These are phyloP conservation scores for Phyllotis vaccarum DNA, from an alignment of 2,797 vertebrate genomes.

Conservation along the genomic window DNA sequence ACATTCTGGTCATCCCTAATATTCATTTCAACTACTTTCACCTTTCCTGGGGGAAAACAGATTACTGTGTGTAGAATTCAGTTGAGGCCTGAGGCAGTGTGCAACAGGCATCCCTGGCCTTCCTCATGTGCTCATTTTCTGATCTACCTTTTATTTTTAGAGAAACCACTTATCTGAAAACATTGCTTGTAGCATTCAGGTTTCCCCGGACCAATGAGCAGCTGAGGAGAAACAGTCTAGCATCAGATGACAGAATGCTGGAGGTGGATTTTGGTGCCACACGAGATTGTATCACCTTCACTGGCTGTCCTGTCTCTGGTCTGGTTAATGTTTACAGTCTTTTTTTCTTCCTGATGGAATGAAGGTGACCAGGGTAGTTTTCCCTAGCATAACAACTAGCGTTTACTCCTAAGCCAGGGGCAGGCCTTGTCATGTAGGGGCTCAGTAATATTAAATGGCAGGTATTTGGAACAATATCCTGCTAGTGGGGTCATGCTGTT, in stretches of 20 bases:
- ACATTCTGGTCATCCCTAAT: neutral
- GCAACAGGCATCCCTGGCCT: neutral
- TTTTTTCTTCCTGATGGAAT: neutral
- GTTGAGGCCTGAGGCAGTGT: neutral
- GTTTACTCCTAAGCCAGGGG: neutral
- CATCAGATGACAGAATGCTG: conserved; percentile 17
- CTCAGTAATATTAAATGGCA: neutral
- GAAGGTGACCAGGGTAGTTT: neutral
- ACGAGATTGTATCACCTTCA: neutral
- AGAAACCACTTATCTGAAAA: conserved; percentile 33
- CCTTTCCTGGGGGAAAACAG: neutral
- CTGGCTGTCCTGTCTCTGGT: conserved; percentile 19
- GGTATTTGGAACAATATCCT: neutral
- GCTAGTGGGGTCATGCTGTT: neutral
- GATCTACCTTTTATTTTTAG: neutral
- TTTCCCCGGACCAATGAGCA: neutral
- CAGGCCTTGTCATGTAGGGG: neutral
- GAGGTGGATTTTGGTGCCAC: conserved; percentile 41
- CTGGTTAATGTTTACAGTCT: conserved; percentile 35
- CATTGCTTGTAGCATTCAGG: conserved; percentile 23
- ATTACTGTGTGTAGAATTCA: neutral
- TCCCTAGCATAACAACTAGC: neutral
- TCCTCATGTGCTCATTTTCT: neutral
- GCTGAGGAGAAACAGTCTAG: conserved; percentile 22
- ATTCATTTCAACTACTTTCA: neutral